These are phyloP conservation scores for Sebastes dallii DNA, from an alignment of 2,797 vertebrate genomes.

Conservation along the genomic window DNA sequence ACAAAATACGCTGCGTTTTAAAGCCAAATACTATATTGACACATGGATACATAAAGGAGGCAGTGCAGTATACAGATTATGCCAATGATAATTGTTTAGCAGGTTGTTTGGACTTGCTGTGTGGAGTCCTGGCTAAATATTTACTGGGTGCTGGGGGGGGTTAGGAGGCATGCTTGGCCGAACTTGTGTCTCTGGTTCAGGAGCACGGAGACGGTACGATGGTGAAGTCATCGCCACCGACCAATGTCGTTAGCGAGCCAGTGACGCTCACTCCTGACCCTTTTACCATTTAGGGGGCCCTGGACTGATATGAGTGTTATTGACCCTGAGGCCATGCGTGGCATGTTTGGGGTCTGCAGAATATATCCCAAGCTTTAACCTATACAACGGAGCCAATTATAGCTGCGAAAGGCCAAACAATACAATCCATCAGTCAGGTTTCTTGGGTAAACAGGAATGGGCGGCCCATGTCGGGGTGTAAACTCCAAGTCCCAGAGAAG, in stretches of 20 bases:
- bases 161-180: conserved; percentile 64
- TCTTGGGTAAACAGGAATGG: conserved; percentile 80
- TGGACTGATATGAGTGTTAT: conserved; percentile 83
- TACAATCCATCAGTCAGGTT: conserved; percentile 84
- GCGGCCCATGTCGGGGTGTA: conserved; percentile 72
- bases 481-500: conserved; percentile 78
- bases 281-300: conserved; percentile 84
- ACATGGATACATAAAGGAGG: conserved; percentile 67
- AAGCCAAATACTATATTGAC: conserved; percentile 70
- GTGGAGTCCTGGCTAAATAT: conserved; percentile 82
- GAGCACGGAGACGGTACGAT: conserved; percentile 36
- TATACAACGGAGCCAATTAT: conserved; percentile 86
- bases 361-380: conserved; percentile 85
- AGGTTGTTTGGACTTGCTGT: conserved; percentile 81
- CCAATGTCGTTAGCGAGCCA: conserved; percentile 70
- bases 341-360: conserved; percentile 87
- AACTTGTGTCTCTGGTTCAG: conserved; percentile 67
- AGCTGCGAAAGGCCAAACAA: conserved; percentile 85
- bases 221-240: conserved; percentile 65
- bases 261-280: conserved; percentile 75
- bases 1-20: conserved; percentile 39
- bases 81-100: conserved; percentile 80
- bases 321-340: conserved; percentile 82
- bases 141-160: conserved; percentile 71
- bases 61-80: conserved; percentile 74